phyloP scores from a whole-genome alignment of 2,113 vertebrate species.

The Toxostoma redivivum region DNA sequence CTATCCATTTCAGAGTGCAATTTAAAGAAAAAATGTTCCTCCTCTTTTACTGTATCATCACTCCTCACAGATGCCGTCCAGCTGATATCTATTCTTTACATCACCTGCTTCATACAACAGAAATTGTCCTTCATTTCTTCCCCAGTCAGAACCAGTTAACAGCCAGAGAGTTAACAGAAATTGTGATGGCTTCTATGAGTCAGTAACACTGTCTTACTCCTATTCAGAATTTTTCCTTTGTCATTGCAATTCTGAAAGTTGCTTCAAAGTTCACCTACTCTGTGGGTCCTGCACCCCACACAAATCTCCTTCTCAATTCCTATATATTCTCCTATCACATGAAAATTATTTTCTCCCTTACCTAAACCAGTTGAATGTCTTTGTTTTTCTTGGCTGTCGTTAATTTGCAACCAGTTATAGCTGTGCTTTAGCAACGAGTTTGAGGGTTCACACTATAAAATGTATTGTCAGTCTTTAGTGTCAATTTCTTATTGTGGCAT shows the following conservation, averaged over 20 bases:
- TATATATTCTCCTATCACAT: not conserved
- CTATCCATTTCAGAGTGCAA: not conserved
- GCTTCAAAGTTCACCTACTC: not conserved
- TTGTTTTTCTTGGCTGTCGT: not conserved
- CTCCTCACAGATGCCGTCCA: not conserved
- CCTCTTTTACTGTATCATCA: not conserved
- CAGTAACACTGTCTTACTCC: not conserved
- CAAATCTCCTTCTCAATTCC: not conserved
- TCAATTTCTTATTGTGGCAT: not conserved
- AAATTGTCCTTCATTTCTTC: not conserved
- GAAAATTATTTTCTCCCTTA: not conserved
- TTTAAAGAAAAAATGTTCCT: not conserved
- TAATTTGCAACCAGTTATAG: not conserved
- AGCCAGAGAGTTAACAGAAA: not conserved
- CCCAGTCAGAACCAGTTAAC: not conserved
- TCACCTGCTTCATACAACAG: not conserved
- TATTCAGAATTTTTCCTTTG: not conserved
- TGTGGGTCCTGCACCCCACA: not conserved
- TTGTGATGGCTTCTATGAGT: not conserved
- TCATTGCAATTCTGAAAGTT: not conserved
- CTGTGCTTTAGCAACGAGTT: not conserved
- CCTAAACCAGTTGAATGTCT: not conserved
- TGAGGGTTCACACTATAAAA: not conserved
- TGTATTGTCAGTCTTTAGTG: not conserved
- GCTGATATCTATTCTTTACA: not conserved